phyloP scores from a whole-genome alignment of 2,113 vertebrate genomes.

The Silurus meridionalis region DNA sequence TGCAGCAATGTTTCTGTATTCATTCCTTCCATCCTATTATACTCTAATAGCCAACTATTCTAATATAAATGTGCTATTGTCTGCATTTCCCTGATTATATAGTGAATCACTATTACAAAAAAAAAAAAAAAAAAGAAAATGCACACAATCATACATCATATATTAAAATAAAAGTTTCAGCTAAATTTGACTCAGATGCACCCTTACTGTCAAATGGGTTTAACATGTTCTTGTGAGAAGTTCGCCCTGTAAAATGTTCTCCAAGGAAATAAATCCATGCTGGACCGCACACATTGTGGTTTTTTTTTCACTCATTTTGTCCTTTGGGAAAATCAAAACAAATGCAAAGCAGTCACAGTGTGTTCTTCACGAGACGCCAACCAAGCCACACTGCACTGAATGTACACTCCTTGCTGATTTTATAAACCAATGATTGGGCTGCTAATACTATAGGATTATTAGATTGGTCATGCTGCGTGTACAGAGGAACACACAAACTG shows the following conservation, averaged over 20 bases:
- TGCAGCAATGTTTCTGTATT: background rate
- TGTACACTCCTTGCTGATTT: background rate
- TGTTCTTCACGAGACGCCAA: background rate
- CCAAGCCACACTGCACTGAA: background rate
- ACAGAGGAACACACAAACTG: slow-evolving; percentile 31
- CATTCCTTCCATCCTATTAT: background rate
- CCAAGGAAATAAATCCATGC: slow-evolving; percentile 26
- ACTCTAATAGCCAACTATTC: background rate
- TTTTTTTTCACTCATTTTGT: background rate
- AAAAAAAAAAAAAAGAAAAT: background rate
- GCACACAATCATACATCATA: background rate
- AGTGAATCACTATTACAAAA: background rate
- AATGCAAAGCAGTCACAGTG: slow-evolving; percentile 9
- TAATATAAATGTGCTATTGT: background rate
- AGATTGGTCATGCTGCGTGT: slow-evolving; percentile 25
- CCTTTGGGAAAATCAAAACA: slow-evolving; percentile 19
- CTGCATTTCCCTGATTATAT: background rate
- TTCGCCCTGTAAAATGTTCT: slow-evolving; percentile 11
- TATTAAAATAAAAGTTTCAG: background rate
- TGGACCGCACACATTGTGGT: slow-evolving; percentile 33
- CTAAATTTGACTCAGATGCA: slow-evolving; percentile 30
- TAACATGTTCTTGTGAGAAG: slow-evolving; percentile 12
- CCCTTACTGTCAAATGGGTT: slow-evolving; percentile 19
- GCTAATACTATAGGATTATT: slow-evolving; percentile 15
- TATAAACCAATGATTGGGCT: background rate